Evolutionary conservation across 2,888 invertebrate species (phyloP), one percentile per base, ranked within the genome.

Genomic region (Mylabris sibirica): DNA sequence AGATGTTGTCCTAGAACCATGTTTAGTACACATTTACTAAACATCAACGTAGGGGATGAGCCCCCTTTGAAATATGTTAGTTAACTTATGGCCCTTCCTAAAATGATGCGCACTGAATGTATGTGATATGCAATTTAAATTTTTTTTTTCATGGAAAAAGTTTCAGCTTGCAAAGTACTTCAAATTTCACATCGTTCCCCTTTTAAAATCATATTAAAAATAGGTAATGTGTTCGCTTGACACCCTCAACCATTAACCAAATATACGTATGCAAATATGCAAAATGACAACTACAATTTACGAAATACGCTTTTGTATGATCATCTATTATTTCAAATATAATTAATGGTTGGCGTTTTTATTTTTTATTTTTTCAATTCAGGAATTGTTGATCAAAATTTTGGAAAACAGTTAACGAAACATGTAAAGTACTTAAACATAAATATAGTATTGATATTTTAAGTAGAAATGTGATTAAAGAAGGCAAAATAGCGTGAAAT

Each of bases 101-200:
- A 38, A 38, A 62, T 62, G 24, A 62, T 26, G 57, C 22, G 62
- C 62, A 24, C 62, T 62, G 62, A 57, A 38, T 62, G 41, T 62
- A 62, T 62, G 62, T 62, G 62, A 62, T 62, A 62, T 62, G 62
- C 62, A 62, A 62, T 62, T 62, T 62, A 62, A 41, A 62, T 62
- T 62, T 62, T 62, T 62, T 61, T 24, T 22, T 2, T 5, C 4
- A n/a, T 1, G 24, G 24, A 6, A 26, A 57, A 14, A 14, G 1
- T 57, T 57, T 26, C 14, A 57, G 24, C 22, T 57, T 57, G 22
- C 22, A 53, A 53, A 22, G 53, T 22, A 24, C 53, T 53, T 53
- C 3, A 24, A 57, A 57, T 24, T 57, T 57, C 22, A 22, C 20
- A 49, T 49, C 20, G 44, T 17, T 26, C 22, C 57, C 57, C 24